Conservation (phyloP, 1,140 invertebrate species). For the Cecropterus lyciades region DNA sequence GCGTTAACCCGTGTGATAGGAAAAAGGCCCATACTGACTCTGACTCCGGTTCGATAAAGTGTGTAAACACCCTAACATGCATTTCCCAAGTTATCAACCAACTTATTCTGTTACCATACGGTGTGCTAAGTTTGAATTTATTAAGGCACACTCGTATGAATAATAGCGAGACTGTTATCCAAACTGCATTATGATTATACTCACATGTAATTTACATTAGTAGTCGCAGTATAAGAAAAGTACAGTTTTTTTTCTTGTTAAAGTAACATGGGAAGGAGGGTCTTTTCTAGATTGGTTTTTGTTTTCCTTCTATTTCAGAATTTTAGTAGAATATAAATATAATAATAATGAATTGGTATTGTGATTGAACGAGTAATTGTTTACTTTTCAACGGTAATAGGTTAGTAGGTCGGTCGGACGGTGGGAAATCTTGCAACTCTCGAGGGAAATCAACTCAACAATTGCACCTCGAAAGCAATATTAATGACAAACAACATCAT, state of each 20-base stretch:
- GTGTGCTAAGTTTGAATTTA: constrained; percentile 29
- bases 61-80: no score
- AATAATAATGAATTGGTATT: constrained; percentile 31
- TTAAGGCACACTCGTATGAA: constrained; percentile 20
- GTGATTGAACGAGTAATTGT: constrained; percentile 55
- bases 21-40: no score
- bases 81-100: background rate
- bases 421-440: constrained; percentile 55
- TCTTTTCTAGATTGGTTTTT: no score
- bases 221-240: no score
- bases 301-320: no score
- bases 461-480: constrained; percentile 77
- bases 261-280: no score
- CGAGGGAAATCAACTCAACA: constrained; percentile 78
- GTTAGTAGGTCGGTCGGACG: constrained; percentile 39
- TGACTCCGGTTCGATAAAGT: no score
- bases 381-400: constrained; percentile 51
- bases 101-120: constrained; percentile 20
- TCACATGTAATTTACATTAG: no score
- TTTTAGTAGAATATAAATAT: no score
- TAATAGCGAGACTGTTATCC: background rate
- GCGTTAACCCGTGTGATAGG: no score
- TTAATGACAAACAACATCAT: constrained; percentile 42
- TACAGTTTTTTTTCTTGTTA: no score
- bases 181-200: no score